Conservation (phyloP, 1,140 invertebrate species). For the Batillaria attramentaria region DNA sequence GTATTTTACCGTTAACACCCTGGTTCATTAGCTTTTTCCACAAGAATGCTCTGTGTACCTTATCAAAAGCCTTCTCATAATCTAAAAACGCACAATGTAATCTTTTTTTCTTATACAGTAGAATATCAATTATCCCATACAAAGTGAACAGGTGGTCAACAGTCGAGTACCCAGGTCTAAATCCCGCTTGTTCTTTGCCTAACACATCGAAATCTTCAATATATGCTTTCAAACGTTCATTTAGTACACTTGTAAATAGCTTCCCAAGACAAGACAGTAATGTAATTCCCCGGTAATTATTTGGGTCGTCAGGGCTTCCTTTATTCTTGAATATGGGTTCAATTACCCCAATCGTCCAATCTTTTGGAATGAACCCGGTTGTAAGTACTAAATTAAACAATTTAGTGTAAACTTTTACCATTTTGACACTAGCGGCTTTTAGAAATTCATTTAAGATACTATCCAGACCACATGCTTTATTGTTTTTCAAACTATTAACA, state of each 20-base stretch:
- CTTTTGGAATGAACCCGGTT: not conserved
- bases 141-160: constrained; percentile 14
- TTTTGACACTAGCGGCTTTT: not conserved
- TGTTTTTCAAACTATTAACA: not conserved
- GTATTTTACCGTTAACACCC: not conserved
- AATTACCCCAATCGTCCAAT: constrained; percentile 1
- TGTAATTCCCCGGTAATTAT: not conserved
- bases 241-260: constrained; percentile 7
- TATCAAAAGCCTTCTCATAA: constrained; percentile 6
- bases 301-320: not conserved
- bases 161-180: not conserved
- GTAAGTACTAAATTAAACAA: not conserved
- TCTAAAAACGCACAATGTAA: not conserved
- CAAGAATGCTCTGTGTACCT: not conserved
- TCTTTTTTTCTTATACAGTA: not conserved
- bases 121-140: not conserved
- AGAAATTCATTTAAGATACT: constrained; percentile 1
- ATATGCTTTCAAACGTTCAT: not conserved
- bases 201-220: not conserved
- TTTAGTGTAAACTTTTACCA: not conserved
- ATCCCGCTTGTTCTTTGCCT: constrained; percentile 4
- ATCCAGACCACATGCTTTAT: constrained; percentile 5
- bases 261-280: not conserved
- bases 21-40: not conserved
- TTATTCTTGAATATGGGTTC: not conserved